These are phyloP conservation scores for Geotrupes spiniger DNA, from an alignment of 2,888 invertebrate species.

Conservation along the genomic window DNA sequence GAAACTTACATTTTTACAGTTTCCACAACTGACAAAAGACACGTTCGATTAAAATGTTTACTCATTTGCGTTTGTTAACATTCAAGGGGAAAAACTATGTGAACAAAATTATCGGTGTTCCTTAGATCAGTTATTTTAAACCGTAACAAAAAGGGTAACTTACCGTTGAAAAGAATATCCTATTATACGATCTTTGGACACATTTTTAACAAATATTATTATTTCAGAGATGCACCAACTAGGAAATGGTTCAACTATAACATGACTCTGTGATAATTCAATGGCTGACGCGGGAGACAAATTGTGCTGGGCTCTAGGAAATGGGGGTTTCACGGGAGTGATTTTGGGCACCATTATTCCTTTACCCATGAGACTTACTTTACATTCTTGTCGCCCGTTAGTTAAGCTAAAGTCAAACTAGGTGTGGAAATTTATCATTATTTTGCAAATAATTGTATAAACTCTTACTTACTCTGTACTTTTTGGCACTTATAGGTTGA, in stretches of 20 bases:
- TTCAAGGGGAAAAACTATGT: no score
- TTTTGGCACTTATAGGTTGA: conserved; percentile 44
- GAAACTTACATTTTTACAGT: no score
- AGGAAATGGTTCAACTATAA: conserved; percentile 2
- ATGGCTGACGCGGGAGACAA: not conserved
- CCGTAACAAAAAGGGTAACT: not conserved
- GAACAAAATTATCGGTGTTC: no score
- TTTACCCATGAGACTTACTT: conserved; percentile 14
- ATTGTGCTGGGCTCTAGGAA: not conserved
- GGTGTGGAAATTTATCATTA: no score
- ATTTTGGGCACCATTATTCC: conserved; percentile 11
- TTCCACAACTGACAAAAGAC: no score
- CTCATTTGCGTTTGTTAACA: no score
- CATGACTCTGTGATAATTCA: conserved; percentile 4
- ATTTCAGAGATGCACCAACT: conserved; percentile 8
- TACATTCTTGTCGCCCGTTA: conserved; percentile 18
- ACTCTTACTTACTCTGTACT: conserved; percentile 37
- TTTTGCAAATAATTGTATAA: no score
- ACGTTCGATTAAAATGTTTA: no score
- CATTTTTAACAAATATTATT: conserved; percentile 12
- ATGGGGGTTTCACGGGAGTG: not conserved
- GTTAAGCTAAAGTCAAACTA: conserved; percentile 4
- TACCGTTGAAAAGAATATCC: conserved; percentile 14
- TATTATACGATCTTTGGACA: conserved; percentile 8
- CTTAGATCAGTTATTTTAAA: no score